These are phyloP conservation scores for Acholoe squamosa DNA, from an alignment of 2,888 invertebrate genomes.

Conservation along the genomic window DNA sequence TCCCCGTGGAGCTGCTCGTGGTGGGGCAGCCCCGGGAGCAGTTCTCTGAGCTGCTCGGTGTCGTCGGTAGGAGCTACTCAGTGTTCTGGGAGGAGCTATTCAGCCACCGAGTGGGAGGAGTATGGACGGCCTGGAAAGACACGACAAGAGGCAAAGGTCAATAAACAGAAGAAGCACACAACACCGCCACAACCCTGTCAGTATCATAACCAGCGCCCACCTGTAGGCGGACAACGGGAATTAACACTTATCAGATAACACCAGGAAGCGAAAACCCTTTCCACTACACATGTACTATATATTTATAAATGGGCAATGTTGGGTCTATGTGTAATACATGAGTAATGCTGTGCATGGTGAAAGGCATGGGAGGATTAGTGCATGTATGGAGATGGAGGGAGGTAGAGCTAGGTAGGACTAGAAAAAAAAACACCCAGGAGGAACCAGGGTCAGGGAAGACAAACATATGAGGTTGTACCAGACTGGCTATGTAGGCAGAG, in stretches of 20 bases:
- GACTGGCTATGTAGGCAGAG: not conserved
- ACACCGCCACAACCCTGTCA: not conserved
- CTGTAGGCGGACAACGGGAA: not conserved
- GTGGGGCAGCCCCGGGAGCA: not conserved
- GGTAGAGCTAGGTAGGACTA: not conserved
- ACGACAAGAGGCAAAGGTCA: slow-evolving; percentile 39
- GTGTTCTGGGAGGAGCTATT: not conserved
- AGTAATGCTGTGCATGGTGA: too few species aligned
- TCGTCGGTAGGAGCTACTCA: too few species aligned
- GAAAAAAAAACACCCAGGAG: not conserved
- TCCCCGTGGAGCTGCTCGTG: not conserved
- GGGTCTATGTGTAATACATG: too few species aligned
- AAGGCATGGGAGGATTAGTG: too few species aligned
- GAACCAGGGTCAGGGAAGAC: not conserved
- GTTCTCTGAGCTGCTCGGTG: not conserved
- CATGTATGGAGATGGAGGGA: too few species aligned
- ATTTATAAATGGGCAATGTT: too few species aligned
- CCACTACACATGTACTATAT: too few species aligned
- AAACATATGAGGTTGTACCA: not conserved
- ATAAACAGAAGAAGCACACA: slow-evolving; percentile 23
- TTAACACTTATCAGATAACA: not conserved
- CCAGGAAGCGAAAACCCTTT: too few species aligned
- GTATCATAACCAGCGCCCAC: not conserved
- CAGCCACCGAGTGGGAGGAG: not conserved
- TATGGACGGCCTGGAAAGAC: slow-evolving; percentile 41